Evolutionary conservation across 2,113 vertebrate species (phyloP).

Genomic region (Mionectes macconnelli): DNA sequence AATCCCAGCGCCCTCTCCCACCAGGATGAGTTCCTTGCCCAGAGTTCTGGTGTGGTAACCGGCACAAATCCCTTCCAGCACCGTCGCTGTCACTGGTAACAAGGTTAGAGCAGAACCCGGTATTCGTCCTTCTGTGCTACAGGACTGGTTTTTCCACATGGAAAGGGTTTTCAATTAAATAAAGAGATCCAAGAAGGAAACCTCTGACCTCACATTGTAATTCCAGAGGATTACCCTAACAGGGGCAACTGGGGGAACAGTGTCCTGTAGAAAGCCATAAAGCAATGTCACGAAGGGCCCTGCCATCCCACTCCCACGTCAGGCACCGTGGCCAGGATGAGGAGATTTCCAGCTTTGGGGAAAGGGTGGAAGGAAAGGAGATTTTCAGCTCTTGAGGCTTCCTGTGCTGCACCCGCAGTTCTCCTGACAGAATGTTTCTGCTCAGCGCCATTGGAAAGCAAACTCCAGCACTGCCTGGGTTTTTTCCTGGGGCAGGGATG

Average conservation of each 20-base stretch:
- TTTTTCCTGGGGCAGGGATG: background rate
- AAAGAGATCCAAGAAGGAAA: background rate
- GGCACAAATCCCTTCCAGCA: background rate
- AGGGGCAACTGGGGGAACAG: background rate
- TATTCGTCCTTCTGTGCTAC: fast-evolving
- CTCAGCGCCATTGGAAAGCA: background rate
- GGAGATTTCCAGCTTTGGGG: background rate
- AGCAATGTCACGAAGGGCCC: background rate
- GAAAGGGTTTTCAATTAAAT: background rate
- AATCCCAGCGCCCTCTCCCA: background rate
- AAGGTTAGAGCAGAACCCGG: background rate
- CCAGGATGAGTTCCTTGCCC: background rate
- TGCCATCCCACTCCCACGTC: background rate
- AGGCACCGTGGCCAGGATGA: background rate
- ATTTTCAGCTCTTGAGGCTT: background rate
- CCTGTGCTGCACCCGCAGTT: fast-evolving
- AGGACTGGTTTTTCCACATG: background rate
- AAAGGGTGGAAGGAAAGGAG: background rate
- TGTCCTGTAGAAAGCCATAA: background rate
- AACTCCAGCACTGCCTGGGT: background rate
- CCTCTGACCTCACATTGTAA: background rate
- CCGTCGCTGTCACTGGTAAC: fast-evolving
- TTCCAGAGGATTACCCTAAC: background rate
- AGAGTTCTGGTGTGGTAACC: background rate
- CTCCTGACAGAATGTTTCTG: background rate